These are phyloP conservation scores for Gephyroberyx darwinii DNA, from an alignment of 2,797 vertebrate genomes.

Conservation along the genomic window DNA sequence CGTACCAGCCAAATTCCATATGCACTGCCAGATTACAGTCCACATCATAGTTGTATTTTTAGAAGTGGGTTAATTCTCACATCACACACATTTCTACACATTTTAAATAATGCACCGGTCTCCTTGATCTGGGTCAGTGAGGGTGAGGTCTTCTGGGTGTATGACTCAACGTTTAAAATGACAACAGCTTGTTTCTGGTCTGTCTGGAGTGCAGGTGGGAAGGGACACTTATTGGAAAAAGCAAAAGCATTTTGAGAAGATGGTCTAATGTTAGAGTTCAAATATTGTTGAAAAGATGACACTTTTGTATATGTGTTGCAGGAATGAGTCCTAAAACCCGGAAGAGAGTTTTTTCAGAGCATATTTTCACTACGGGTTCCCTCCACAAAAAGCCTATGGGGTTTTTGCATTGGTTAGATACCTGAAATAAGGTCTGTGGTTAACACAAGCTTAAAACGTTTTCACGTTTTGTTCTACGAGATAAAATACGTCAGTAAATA, in stretches of 20 bases:
- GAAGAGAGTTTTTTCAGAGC: no score
- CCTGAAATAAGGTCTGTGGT: no score
- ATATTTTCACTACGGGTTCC: no score
- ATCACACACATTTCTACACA: slow-evolving; percentile 39
- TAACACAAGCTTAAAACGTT: no score
- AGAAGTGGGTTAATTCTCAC: slow-evolving; percentile 47
- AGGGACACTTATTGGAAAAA: slow-evolving; percentile 36
- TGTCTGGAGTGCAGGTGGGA: slow-evolving; percentile 14
- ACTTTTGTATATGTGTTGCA: slow-evolving; percentile 46
- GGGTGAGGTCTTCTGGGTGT: slow-evolving; percentile 54
- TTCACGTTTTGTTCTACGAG: no score
- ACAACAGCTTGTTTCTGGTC: slow-evolving; percentile 35
- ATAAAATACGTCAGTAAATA: no score
- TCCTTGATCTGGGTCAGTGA: slow-evolving; percentile 54
- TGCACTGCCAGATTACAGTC: slow-evolving; percentile 21
- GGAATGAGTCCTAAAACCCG: no score
- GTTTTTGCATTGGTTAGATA: no score
- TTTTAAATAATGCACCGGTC: slow-evolving; percentile 59
- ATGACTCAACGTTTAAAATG: slow-evolving; percentile 55
- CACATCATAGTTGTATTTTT: slow-evolving; percentile 46
- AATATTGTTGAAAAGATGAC: slow-evolving; percentile 47
- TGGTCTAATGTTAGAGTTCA: slow-evolving; percentile 36
- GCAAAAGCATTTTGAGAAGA: slow-evolving; percentile 38
- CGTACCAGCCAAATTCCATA: slow-evolving; percentile 27
- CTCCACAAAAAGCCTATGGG: no score